Percentiles rank a stretch among this genome's conserved stretches.
phyloP scores from a whole-genome alignment of 2,797 vertebrate species.

The Tolypeutes matacus region DNA sequence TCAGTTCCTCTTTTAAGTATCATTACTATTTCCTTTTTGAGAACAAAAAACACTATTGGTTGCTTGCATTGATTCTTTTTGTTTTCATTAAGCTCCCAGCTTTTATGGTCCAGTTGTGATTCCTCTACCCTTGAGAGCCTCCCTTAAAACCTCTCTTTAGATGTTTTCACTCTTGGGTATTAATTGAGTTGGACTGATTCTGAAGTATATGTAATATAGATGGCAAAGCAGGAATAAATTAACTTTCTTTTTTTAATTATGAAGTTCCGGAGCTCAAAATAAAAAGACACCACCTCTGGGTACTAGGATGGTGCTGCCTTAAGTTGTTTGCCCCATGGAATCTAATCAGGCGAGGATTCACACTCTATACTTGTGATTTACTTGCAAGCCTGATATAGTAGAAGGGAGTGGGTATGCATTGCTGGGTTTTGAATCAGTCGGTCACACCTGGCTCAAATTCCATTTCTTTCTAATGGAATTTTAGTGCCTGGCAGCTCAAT shows the following conservation, averaged over 20 bases:
- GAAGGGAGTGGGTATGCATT: not conserved
- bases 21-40: not conserved
- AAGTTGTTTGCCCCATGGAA: not conserved
- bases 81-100: conserved; percentile 6
- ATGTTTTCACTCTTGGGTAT: not conserved
- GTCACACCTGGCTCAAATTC: conserved; percentile 43
- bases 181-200: conserved; percentile 5
- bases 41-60: not conserved
- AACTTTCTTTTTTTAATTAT: conserved; percentile 25
- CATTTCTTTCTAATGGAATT: not conserved
- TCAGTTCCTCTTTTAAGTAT: conserved; percentile 49
- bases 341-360: conserved; percentile 1
- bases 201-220: not conserved
- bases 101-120: conserved; percentile 35
- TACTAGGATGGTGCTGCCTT: not conserved
- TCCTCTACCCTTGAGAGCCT: conserved; percentile 16
- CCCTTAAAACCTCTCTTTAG: not conserved
- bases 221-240: conserved; percentile 24
- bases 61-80: conserved; percentile 31
- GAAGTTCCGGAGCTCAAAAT: not conserved
- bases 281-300: not conserved
- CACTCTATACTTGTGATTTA: not conserved
- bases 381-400: not conserved
- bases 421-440: not conserved
- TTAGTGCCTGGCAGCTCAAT: conserved; percentile 7